Evolutionary conservation across 2,888 invertebrate genomes (phyloP), one percentile per base, ranked within the genome.

Genomic region (Scaptomyza polygonia): DNA sequence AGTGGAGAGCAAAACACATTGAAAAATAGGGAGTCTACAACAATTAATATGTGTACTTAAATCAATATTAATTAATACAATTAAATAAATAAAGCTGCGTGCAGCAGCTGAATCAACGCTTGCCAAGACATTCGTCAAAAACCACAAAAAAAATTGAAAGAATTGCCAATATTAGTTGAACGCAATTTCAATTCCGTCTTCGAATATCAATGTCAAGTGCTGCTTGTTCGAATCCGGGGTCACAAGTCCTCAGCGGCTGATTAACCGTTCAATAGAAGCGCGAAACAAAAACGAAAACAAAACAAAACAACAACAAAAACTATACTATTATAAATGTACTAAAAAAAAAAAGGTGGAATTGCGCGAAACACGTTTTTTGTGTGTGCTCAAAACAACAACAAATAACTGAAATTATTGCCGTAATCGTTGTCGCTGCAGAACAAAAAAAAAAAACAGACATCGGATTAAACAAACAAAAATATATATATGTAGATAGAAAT

Each of bases 171-270:
- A 44, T 45, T 16, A 5, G 3, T 25, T 3, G 5, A 25, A 5
- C 25, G 5, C 25, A 25, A 25, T 36, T 42, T 34, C 36, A 53
- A 71, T 71, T 57, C 66, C 69, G 54, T 48, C 56, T 39, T 59
- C 45, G 64, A 70, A 74, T 57, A 72, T 71, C 82, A 86, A 82
- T 84, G 84, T 70, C 86, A 86, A 86, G 73, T 70, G 71, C 63
- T 58, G 53, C 45, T 48, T 45, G 42, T 51, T 40, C 59, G 67
- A 82, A 86, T 82, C 86, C 82, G 82, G 86, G 82, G 86, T 82
- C 82, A 86, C 45, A 79, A 76, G 66, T 66, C 66, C 63, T 64
- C 70, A 49, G 52, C 59, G 68, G 49, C 84, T 82, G 86, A 82
- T 82, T 86, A 82, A 76, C 80, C 85, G 83, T 83, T 67, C 65